Base-by-base conservation (phyloP, 2,888 invertebrate species). In the Anoplius nigerrimus region DNA sequence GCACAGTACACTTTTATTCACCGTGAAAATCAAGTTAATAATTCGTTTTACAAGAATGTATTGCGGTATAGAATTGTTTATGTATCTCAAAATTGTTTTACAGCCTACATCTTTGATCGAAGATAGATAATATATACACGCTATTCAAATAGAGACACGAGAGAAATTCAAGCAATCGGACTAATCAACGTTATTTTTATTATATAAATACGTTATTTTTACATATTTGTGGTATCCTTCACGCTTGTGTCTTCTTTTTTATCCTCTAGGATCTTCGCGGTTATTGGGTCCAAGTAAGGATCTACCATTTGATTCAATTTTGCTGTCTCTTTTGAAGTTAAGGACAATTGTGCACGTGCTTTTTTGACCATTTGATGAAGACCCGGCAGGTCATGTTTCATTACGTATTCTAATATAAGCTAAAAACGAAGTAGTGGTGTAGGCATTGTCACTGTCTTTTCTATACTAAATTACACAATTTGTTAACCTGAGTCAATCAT, bases 371-470 rank as follows among this genome's bases (percentile, higher is more conserved):
- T 86, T 13, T 80, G 52, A n/a, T 78, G 79, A 3, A 87, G 84
- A 79, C 92, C 90, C 16, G 88, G 82, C 74, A 91, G 91, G 24
- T 91, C 92, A 76, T 89, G 89, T 55, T 92, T 92, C 0, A 88
- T 87, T 65, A 91, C 90, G 81, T 93, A 94, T 70, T 92, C 90
- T 24, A 93, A 82, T 59, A 91, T 88, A 45, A 84, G 84, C 92
- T 92, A 80, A 46, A 89, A 89, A 63, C 60, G 27, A 5, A 58
- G 55, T 46, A 46, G 11, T 59, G 42, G 6, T 22, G 57, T 34
- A 34, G 6, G 1, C 11, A 34, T 34, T 46, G 8, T 6, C 11
- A 34, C 11, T 46, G 8, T 6, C 5, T 48, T 0, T 5, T 6
- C 20, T 6, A 48, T 53, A 56, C 43, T n/a, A 22, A 60, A 60